Evolutionary conservation across 2,113 vertebrate genomes (phyloP).

Genomic region (Takifugu flavidus): DNA sequence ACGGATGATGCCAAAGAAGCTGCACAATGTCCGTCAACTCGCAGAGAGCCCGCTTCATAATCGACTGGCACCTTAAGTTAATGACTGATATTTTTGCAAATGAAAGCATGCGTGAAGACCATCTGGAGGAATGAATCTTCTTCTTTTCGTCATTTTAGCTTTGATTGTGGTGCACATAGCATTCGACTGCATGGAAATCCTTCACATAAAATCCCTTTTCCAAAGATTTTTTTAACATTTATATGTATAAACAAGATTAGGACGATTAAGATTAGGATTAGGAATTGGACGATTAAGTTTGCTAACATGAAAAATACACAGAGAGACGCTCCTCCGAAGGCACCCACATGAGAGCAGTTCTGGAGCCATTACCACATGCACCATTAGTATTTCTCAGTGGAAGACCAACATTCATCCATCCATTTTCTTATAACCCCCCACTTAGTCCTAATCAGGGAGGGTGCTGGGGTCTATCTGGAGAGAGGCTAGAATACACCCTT

Average conservation of each 20-base stretch:
- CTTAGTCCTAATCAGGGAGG: too few species aligned
- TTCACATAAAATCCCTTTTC: too few species aligned
- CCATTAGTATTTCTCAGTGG: slow-evolving; percentile 59
- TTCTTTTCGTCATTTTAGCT: too few species aligned
- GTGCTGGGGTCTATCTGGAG: too few species aligned
- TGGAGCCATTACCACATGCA: slow-evolving; percentile 61
- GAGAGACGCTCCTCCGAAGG: slow-evolving; percentile 50
- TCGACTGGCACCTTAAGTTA: slow-evolving; percentile 11
- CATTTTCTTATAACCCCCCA: too few species aligned
- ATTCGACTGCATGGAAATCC: too few species aligned
- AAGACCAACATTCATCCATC: slow-evolving; percentile 36
- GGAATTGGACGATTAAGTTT: slow-evolving; percentile 62
- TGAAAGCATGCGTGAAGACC: too few species aligned
- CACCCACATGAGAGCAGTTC: slow-evolving; percentile 54
- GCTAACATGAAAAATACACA: slow-evolving; percentile 49
- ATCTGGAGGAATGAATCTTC: neutral
- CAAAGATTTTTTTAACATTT: neutral
- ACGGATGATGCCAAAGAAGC: slow-evolving; percentile 56
- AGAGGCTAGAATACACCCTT: too few species aligned
- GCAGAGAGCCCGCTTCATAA: slow-evolving; percentile 7
- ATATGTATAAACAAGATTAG: neutral
- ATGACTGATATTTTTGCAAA: slow-evolving; percentile 1
- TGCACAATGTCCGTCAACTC: slow-evolving; percentile 27
- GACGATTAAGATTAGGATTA: slow-evolving; percentile 2
- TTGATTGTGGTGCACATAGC: too few species aligned